Percentiles rank a stretch among this genome's conserved stretches.
Evolutionary conservation across 2,113 vertebrate genomes (phyloP).

Genomic region (Ancistrus triradiatus): DNA sequence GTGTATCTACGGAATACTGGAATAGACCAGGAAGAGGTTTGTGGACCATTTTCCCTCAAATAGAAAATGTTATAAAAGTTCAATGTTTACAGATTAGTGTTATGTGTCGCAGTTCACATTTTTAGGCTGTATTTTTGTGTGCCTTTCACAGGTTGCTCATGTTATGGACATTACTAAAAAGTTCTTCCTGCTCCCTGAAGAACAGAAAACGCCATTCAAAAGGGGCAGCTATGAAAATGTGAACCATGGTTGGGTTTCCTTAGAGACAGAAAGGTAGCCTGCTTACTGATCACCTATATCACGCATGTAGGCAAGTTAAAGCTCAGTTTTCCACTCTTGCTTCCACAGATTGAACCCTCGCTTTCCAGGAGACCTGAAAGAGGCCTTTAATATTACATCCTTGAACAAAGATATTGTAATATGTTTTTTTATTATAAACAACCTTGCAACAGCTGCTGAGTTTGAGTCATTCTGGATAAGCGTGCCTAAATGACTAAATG

Average conservation of each 20-base stretch:
- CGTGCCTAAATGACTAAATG: neutral
- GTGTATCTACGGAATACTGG: constrained; percentile 67
- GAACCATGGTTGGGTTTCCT: constrained; percentile 65
- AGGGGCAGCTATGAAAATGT: constrained; percentile 33
- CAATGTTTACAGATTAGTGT: neutral
- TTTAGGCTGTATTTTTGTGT: neutral
- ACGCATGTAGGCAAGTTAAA: too few relatives aligned
- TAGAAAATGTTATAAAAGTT: neutral
- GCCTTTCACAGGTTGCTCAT: constrained; percentile 51
- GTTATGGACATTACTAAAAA: constrained; percentile 52
- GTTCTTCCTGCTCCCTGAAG: constrained; percentile 65
- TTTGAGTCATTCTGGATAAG: too few relatives aligned
- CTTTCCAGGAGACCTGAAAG: constrained; percentile 66
- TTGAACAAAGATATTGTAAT: constrained; percentile 58
- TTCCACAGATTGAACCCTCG: constrained; percentile 60
- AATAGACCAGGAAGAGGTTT: constrained; percentile 60
- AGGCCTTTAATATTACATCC: constrained; percentile 58
- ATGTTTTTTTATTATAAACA: neutral
- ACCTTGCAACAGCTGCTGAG: too few relatives aligned
- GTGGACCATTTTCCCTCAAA: constrained; percentile 1
- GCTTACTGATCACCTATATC: too few relatives aligned
- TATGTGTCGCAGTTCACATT: too few relatives aligned
- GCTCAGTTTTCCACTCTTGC: too few relatives aligned
- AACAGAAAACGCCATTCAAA: constrained; percentile 53
- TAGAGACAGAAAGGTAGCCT: constrained; percentile 58